Conservation (phyloP, 2,113 vertebrate species). For the Tragelaphus strepsiceros region DNA sequence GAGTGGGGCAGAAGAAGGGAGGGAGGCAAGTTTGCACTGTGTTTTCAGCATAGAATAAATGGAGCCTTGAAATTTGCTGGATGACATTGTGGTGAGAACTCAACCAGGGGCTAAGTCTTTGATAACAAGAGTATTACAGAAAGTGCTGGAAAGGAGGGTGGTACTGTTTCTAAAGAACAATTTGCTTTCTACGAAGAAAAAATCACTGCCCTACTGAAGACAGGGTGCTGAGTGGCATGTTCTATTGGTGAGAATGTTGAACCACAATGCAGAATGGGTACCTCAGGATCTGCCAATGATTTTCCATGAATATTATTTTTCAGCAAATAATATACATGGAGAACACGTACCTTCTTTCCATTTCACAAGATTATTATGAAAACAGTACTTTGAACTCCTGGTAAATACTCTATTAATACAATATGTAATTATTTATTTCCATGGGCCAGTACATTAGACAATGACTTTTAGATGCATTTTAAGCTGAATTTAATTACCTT, state of each 20-base stretch:
- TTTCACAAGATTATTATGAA: slow-evolving; percentile 10
- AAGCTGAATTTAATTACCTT: slow-evolving; percentile 64
- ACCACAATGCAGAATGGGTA: background rate
- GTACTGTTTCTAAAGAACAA: background rate
- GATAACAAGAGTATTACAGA: background rate
- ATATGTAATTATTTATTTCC: slow-evolving; percentile 66
- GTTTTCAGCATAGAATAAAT: background rate
- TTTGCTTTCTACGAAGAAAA: background rate
- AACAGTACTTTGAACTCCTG: slow-evolving; percentile 15
- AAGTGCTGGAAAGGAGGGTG: background rate
- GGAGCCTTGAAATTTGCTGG: background rate
- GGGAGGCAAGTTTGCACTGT: background rate
- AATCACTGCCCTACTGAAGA: background rate
- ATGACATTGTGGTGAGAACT: background rate
- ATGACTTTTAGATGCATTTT: slow-evolving; percentile 56
- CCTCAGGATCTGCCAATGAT: background rate
- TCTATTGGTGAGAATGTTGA: background rate
- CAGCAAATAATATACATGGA: background rate
- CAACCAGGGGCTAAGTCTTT: background rate
- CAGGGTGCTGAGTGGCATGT: background rate
- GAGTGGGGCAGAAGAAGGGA: background rate
- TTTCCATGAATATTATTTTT: background rate
- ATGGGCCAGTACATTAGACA: slow-evolving; percentile 60
- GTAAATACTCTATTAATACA: slow-evolving; percentile 42
- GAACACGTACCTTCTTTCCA: background rate